A percentile compares a stretch with the other conserved stretches of the same genome.
Conservation (phyloP, 2,888 invertebrate species). For the Cheilosia pagana region DNA sequence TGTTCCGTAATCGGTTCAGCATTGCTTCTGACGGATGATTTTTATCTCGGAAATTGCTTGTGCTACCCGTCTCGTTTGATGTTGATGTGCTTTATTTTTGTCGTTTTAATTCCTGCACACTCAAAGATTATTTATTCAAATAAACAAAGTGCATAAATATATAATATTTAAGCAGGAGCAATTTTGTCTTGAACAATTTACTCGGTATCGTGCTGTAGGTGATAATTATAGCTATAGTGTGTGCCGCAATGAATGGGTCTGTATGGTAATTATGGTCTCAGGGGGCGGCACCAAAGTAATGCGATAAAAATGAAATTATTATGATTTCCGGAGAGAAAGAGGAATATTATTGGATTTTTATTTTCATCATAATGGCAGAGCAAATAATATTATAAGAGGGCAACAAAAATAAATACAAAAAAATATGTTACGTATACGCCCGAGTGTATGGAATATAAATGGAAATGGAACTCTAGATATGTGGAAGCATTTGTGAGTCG, state of each 20-base stretch:
- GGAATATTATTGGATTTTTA: constrained; percentile 21
- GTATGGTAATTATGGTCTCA: constrained; percentile 43
- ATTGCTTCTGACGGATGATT: constrained; percentile 58
- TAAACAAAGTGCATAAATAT: background rate
- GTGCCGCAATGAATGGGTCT: background rate
- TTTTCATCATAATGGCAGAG: constrained; percentile 27
- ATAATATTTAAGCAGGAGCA: background rate
- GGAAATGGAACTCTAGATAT: background rate
- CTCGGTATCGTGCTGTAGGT: constrained; percentile 42
- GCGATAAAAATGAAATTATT: constrained; percentile 57
- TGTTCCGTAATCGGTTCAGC: constrained; percentile 20
- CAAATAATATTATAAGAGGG: constrained; percentile 22
- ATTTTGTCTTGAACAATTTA: constrained; percentile 51
- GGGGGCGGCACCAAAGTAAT: constrained; percentile 25
- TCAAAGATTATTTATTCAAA: no score
- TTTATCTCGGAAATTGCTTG: constrained; percentile 55
- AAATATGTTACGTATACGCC: constrained; percentile 50
- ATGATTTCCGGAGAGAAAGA: constrained; percentile 37
- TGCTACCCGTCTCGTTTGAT: constrained; percentile 37
- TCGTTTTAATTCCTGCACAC: background rate
- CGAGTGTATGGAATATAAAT: constrained; percentile 1
- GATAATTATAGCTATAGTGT: constrained; percentile 36
- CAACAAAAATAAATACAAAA: constrained; percentile 8
- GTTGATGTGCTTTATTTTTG: constrained; percentile 12
- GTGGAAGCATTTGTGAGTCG: constrained; percentile 14